Conservation (phyloP, 2,113 vertebrate genomes). For the Globicephala melas region DNA sequence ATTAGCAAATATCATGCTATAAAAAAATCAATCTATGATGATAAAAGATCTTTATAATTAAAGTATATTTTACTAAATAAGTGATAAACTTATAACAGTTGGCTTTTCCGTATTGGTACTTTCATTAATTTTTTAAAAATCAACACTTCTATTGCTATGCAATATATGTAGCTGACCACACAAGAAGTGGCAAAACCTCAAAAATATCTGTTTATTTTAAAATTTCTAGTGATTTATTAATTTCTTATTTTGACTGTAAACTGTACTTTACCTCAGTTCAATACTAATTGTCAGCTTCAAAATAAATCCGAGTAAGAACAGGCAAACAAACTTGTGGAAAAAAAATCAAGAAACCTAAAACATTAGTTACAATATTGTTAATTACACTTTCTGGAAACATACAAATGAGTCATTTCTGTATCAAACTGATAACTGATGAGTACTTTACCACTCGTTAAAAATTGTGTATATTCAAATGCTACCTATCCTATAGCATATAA, state of each 20-base stretch:
- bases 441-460: slow-evolving; percentile 63
- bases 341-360: slow-evolving; percentile 62
- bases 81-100: not conserved
- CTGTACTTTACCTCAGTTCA: not conserved
- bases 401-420: slow-evolving; percentile 34
- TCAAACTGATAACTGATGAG: slow-evolving; percentile 57
- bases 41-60: slow-evolving; percentile 24
- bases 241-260: slow-evolving; percentile 35
- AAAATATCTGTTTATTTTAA: slow-evolving; percentile 30
- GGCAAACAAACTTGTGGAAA: slow-evolving; percentile 58
- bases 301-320: slow-evolving; percentile 55
- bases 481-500: slow-evolving; percentile 58
- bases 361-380: slow-evolving; percentile 60
- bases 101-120: slow-evolving; percentile 2
- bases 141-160: not conserved
- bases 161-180: slow-evolving; percentile 2
- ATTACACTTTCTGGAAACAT: slow-evolving; percentile 36
- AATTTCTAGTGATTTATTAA: not conserved
- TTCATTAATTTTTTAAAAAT: slow-evolving; percentile 40
- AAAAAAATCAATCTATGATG: not conserved
- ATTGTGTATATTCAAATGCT: slow-evolving; percentile 62
- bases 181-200: not conserved
- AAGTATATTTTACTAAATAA: slow-evolving; percentile 17
- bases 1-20: not conserved
- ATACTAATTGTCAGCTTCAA: slow-evolving; percentile 21